Conservation (phyloP, 2,797 vertebrate genomes). For the Darevskia mixta region DNA sequence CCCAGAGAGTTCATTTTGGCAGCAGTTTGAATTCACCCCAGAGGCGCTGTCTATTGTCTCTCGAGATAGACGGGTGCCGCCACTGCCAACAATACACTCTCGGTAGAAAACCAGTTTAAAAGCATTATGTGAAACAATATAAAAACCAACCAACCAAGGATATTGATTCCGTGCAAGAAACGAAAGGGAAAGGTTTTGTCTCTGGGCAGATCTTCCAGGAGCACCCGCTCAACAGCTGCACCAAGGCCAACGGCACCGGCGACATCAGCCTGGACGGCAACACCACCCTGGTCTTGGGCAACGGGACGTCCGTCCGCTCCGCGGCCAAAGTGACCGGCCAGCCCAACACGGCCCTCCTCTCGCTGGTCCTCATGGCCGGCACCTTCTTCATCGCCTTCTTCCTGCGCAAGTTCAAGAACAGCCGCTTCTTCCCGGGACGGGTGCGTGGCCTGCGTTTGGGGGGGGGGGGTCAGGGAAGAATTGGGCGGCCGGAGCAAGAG, state of each 20-base stretch:
- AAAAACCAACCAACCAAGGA: too few species aligned
- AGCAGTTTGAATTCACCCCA: too few species aligned
- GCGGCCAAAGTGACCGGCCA: slow-evolving; percentile 71
- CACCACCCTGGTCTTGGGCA: background rate
- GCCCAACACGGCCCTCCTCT: slow-evolving; percentile 95
- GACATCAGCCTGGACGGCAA: accelerated
- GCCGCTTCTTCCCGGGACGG: slow-evolving; percentile 94
- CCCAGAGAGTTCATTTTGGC: too few species aligned
- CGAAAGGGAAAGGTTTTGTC: background rate
- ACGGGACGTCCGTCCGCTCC: accelerated
- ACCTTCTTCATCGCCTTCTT: slow-evolving; percentile 98
- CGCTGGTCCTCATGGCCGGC: slow-evolving; percentile 94
- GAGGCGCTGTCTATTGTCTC: too few species aligned
- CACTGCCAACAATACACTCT: too few species aligned
- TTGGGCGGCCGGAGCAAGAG: too few species aligned
- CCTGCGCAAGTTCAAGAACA: slow-evolving; percentile 98
- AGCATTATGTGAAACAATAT: too few species aligned
- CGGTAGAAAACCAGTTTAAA: too few species aligned
- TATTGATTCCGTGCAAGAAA: background rate
- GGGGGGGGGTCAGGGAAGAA: background rate
- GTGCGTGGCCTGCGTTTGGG: slow-evolving; percentile 78
- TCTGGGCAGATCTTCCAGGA: slow-evolving; percentile 89
- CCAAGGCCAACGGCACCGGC: slow-evolving; percentile 44
- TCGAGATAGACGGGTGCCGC: too few species aligned
- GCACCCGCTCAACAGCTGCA: slow-evolving; percentile 87